Base-by-base conservation (phyloP, 53 echinoderm and acorn worm genomes). In the Hippasteria phrygiana region DNA sequence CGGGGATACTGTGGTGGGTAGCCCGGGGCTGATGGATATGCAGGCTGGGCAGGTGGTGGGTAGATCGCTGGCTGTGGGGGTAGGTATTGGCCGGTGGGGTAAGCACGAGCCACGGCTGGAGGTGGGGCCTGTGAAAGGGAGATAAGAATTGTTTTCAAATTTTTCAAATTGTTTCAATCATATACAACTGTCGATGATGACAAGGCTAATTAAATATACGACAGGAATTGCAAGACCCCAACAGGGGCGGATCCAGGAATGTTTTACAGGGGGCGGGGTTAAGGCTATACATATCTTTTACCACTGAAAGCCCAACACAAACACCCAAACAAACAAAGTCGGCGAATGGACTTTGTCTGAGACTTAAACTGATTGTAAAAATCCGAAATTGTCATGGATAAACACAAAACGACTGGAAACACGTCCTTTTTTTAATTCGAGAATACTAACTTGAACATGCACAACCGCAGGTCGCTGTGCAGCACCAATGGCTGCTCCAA, bases 381-480 rank as follows among this genome's bases (percentile, higher is more conserved):
- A 48, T 48, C 48, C 10, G 17, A 18, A 11, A 59, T 11, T 3
- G 59, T 11, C 59, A 59, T 9, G 24, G 20, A 59, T 9, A 20
- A 28, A 27, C 14, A 54, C 13, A 54, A 17, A 10, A 17, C 54
- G 54, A 54, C 54, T 54, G 1, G 54, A 54, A n/a, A 54, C 54
- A 54, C 54, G 54, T 54, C 54, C 20, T 16, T 12, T 54, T 16
- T 45, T 2, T 54, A 20, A 4, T 16, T n/a, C n/a, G n/a, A n/a
- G 0, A 13, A 16, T 12, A 54, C 54, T 54, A 4, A 54, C 65
- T 65, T 29, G 65, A 65, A 65, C 65, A 31, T 65, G 65, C 14
- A 65, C 65, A 33, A 32, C 29, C 8, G 65, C 65, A 33, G 65
- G 65, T 6, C n/a, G 65, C n/a, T 65, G 65, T 28, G 65, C 65